Base-by-base conservation (phyloP, 2,888 invertebrate genomes). In the Thera britannica region DNA sequence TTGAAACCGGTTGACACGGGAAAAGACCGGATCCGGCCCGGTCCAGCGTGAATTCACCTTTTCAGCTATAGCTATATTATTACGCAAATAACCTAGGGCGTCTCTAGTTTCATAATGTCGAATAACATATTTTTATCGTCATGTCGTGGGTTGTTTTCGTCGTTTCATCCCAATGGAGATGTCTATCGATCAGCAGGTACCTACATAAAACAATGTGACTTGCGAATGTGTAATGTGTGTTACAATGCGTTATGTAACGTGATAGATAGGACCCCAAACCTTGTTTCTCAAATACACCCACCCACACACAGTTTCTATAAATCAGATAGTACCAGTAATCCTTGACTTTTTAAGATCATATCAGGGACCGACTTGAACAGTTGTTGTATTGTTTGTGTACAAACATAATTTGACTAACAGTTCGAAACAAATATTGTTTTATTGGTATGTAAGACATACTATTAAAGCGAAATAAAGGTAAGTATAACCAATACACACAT, bases 61-160 rank as follows among this genome's bases (percentile, higher is more conserved):
- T 71, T 72, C 59, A 62, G 68, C 62, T 62, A n/a, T n/a, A 57
- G 34, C 56, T 23, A 23, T 51, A 66, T 62, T 63, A 71, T 74
- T 74, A 72, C 68, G 62, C 65, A 74, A 72, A 72, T 64, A 71
- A 67, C 72, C 72, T 68, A 55, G 57, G 72, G 74, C 74, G 61
- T 62, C 67, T 65, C 62, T 67, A 65, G 41, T 69, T 67, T 63
- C 56, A 62, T 62, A 68, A 52, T 34, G 52, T 34, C 52, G 58
- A 41, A 66, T 48, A 38, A 35, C 34, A 36, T 23, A 44, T n/a
- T 61, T 62, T 65, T 70, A 62, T 64, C 41, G 60, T 3, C 49
- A n/a, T 59, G 9, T 74, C 72, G 74, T 74, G 74, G 74, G 74
- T 51, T 68, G 63, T 51, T 34, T 52, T 60, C 3, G 55, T 65